A percentile compares a stretch with the other conserved stretches of the same genome.
phyloP scores from a whole-genome alignment of 2,888 invertebrate genomes.

The Agrochola macilenta region DNA sequence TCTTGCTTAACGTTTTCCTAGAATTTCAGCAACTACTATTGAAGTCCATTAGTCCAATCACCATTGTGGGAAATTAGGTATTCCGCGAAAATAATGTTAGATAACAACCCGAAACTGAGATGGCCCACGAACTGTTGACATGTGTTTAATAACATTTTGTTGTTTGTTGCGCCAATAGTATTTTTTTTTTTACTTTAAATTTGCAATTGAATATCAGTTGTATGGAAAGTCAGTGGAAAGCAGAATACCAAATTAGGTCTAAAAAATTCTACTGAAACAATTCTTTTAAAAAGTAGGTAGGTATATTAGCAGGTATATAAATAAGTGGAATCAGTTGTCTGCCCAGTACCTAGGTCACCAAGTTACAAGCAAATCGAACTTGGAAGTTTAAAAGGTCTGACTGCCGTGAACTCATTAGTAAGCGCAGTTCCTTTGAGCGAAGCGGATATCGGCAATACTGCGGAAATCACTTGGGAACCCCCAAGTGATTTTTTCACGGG shows the following conservation, averaged over 20 bases:
- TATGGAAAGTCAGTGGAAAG: neutral
- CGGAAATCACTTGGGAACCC: slow-evolving; percentile 7
- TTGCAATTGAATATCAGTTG: neutral
- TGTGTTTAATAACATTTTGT: neutral
- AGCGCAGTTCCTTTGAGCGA: slow-evolving; percentile 25
- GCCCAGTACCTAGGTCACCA: neutral
- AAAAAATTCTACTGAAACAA: neutral
- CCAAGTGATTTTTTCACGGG: too few species aligned
- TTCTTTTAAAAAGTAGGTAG: neutral
- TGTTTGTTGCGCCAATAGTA: too few species aligned
- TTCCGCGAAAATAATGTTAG: neutral
- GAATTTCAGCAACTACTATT: too few species aligned
- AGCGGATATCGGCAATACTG: slow-evolving; percentile 16
- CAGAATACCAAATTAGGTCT: neutral
- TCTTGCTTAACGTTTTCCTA: too few species aligned
- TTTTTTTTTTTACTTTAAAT: too few species aligned
- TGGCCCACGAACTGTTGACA: neutral
- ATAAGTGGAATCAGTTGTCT: neutral
- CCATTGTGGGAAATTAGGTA: neutral
- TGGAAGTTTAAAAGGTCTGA: neutral
- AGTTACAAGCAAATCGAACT: neutral
- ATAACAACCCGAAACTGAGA: neutral
- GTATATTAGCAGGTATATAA: too few species aligned
- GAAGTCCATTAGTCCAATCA: neutral
- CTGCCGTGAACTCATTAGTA: slow-evolving; percentile 2